Evolutionary conservation across 2,113 vertebrate genomes (phyloP).

Genomic region (Baryphthengus martii): DNA sequence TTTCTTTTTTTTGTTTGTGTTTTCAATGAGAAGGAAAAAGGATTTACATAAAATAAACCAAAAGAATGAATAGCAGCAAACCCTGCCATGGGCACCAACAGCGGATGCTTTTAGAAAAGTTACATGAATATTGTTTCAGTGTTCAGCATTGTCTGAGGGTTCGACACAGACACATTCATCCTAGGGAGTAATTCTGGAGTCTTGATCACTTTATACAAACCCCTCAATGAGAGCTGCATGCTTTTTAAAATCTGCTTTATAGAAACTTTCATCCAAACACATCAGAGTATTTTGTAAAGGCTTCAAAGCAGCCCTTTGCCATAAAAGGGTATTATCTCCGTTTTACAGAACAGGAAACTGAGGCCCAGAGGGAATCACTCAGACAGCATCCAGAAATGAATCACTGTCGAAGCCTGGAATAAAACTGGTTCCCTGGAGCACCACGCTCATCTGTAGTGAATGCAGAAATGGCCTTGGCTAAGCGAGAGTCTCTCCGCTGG

Average conservation of each 20-base stretch:
- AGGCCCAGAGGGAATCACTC: background rate
- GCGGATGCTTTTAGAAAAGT: slow-evolving; percentile 43
- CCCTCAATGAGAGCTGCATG: slow-evolving; percentile 6
- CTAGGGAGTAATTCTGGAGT: slow-evolving; percentile 12
- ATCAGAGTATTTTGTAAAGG: slow-evolving; percentile 33
- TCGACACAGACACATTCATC: slow-evolving; percentile 30
- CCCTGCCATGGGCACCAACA: slow-evolving; percentile 35
- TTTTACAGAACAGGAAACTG: slow-evolving; percentile 58
- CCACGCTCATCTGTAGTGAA: background rate
- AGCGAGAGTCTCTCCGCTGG: background rate
- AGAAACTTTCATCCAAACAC: slow-evolving; percentile 38
- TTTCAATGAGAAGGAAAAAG: slow-evolving; percentile 42
- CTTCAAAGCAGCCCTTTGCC: slow-evolving; percentile 42
- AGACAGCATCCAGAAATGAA: slow-evolving; percentile 40
- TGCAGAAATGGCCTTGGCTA: background rate
- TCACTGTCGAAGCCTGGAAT: slow-evolving; percentile 2
- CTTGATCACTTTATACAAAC: background rate
- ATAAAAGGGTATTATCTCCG: slow-evolving; percentile 43
- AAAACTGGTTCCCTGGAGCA: slow-evolving; percentile 40
- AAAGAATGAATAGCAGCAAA: slow-evolving; percentile 50
- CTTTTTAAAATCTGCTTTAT: slow-evolving; percentile 15
- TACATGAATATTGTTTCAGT: slow-evolving; percentile 20
- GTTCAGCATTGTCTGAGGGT: slow-evolving; percentile 20
- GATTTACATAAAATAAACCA: slow-evolving; percentile 67
- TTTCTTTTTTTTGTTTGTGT: slow-evolving; percentile 18